phyloP scores from a whole-genome alignment of 2,888 invertebrate species.

The Penaeus monodon region DNA sequence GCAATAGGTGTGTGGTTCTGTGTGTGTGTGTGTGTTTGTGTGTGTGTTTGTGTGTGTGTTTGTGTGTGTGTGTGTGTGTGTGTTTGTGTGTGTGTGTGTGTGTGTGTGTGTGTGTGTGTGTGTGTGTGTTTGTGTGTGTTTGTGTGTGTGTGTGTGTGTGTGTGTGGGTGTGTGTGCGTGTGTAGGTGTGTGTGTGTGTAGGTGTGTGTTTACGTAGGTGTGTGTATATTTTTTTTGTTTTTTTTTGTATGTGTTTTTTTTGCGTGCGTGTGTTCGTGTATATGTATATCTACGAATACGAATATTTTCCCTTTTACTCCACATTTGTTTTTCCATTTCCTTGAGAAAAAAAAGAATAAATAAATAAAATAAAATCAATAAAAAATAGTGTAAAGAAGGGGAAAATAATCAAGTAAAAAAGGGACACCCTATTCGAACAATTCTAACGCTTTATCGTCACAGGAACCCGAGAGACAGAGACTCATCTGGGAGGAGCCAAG shows the following conservation, averaged over 20 bases:
- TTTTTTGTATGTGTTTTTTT: no score
- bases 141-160: background rate
- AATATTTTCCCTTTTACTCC: no score
- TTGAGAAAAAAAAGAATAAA: background rate
- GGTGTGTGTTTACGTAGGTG: background rate
- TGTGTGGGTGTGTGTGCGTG: constrained; percentile 1
- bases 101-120: constrained; percentile 8
- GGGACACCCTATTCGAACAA: background rate
- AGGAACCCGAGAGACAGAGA: constrained; percentile 9
- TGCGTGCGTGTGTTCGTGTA: no score
- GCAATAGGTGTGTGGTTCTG: constrained; percentile 19
- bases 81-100: constrained; percentile 5
- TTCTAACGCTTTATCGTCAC: background rate
- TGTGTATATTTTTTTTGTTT: no score
- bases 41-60: no score
- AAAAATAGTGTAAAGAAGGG: no score
- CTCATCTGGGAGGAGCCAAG: constrained; percentile 10
- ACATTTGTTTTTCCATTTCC: no score
- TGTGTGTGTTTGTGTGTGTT: background rate
- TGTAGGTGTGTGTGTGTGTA: constrained; percentile 7
- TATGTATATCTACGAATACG: no score
- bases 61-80: background rate
- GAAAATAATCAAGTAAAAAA: no score
- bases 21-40: background rate
- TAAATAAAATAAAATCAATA: background rate